phyloP scores from a whole-genome alignment of 2,888 invertebrate species.

The Cheilosia impressa region DNA sequence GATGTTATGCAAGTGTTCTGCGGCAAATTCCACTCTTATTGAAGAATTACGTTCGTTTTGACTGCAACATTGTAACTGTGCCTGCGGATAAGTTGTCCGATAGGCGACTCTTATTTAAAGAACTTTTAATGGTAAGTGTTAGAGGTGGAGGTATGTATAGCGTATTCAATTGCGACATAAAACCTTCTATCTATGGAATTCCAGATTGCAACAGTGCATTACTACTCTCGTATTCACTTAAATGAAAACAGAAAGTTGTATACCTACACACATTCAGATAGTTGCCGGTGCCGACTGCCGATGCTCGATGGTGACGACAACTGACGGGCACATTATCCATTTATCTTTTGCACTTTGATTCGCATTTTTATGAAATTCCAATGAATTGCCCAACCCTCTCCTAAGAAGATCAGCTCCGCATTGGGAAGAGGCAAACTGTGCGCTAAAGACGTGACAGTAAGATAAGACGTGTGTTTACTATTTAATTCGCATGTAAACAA shows the following conservation, averaged over 20 bases:
- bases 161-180: too few species aligned
- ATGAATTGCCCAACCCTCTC: conserved; percentile 11
- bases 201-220: background rate
- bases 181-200: too few species aligned
- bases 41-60: background rate
- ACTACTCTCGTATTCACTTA: conserved; percentile 13
- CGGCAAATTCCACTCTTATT: conserved; percentile 16
- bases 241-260: conserved; percentile 40
- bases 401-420: background rate
- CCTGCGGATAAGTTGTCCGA: background rate
- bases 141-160: too few species aligned
- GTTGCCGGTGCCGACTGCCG: conserved; percentile 14
- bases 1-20: conserved; percentile 28
- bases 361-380: conserved; percentile 55
- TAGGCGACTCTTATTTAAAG: background rate
- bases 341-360: conserved; percentile 34
- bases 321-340: conserved; percentile 44
- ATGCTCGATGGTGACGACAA: conserved; percentile 25
- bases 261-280: conserved; percentile 21
- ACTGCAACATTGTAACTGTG: background rate
- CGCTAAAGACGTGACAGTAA: conserved; percentile 39
- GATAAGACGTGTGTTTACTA: conserved; percentile 54
- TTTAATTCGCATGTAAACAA: conserved; percentile 46
- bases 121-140: background rate
- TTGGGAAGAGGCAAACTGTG: conserved; percentile 32